Conservation (phyloP, 2,888 invertebrate species). For the Calliphora vomitoria region DNA sequence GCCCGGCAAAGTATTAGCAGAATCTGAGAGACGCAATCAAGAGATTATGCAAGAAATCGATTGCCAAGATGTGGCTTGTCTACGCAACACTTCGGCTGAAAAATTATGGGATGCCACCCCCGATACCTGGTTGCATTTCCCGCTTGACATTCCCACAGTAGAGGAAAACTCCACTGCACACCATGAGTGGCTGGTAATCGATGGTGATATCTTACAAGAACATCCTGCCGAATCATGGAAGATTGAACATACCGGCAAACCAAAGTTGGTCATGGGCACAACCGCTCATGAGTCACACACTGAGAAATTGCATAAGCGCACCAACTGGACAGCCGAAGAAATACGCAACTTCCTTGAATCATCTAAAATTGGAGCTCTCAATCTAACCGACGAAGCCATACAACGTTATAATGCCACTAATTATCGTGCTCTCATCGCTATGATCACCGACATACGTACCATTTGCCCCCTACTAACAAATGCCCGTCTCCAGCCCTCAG, state of each 20-base stretch:
- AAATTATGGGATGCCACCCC: constrained; percentile 89
- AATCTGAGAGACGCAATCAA: constrained; percentile 87
- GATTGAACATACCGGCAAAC: constrained; percentile 84
- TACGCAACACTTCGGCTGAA: constrained; percentile 86
- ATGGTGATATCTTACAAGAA: constrained; percentile 89
- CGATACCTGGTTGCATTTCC: constrained; percentile 89
- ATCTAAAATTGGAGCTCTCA: constrained; percentile 87
- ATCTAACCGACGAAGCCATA: constrained; percentile 88
- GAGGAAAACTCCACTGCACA: constrained; percentile 86
- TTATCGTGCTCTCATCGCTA: constrained; percentile 88
- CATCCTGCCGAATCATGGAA: constrained; percentile 89
- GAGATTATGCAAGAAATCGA: constrained; percentile 87
- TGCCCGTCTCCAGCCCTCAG: constrained; percentile 87
- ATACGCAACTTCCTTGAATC: constrained; percentile 87
- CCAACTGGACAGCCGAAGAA: constrained; percentile 88
- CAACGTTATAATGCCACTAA: constrained; percentile 89
- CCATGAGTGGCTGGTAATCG: constrained; percentile 92
- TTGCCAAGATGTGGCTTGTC: constrained; percentile 87
- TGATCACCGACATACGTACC: constrained; percentile 92
- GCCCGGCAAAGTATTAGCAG: constrained; percentile 87
- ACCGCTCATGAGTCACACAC: constrained; percentile 91
- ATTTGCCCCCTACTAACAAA: constrained; percentile 91
- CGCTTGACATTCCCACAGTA: constrained; percentile 85
- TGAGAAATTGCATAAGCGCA: constrained; percentile 86
- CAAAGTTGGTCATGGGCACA: constrained; percentile 88